A percentile compares a stretch with the other conserved stretches of the same genome.
phyloP scores from a whole-genome alignment of 1,140 invertebrate species.

The Drosophila nikananu region DNA sequence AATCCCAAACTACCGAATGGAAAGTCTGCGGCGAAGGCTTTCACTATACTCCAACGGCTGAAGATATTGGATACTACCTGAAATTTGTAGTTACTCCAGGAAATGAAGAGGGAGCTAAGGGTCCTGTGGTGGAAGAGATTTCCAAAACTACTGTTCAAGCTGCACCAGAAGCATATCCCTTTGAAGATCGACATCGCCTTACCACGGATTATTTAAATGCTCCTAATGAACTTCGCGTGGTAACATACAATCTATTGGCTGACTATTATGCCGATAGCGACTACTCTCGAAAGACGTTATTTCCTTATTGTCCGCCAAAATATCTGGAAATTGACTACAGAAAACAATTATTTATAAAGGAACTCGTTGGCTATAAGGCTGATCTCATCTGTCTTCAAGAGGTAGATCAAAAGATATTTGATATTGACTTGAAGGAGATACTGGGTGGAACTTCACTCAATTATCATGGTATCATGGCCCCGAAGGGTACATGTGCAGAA shows the following conservation, averaged over 20 bases:
- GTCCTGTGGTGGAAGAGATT: conserved; percentile 87
- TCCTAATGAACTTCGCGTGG: conserved; percentile 89
- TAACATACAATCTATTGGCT: conserved; percentile 96
- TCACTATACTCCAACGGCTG: conserved; percentile 86
- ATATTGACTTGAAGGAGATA: conserved; percentile 89
- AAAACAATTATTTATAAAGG: conserved; percentile 93
- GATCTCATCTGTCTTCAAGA: conserved; percentile 97
- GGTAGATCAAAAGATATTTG: conserved; percentile 93
- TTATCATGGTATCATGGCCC: conserved; percentile 89
- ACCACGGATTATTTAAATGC: conserved; percentile 87
- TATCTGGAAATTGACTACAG: conserved; percentile 94
- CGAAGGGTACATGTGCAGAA: conserved; percentile 91
- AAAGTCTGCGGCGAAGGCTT: conserved; percentile 86
- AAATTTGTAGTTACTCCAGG: conserved; percentile 88
- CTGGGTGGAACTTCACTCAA: conserved; percentile 87
- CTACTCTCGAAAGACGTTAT: conserved; percentile 89
- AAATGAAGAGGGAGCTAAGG: conserved; percentile 86
- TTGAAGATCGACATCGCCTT: conserved; percentile 91
- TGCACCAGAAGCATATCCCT: conserved; percentile 92
- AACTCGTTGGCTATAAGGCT: conserved; percentile 94
- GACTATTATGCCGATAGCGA: conserved; percentile 94
- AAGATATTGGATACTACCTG: conserved; percentile 89
- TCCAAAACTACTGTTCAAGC: conserved; percentile 88
- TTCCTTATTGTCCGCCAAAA: conserved; percentile 92
- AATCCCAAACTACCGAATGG: conserved; percentile 86